Conservation (phyloP, 1,140 invertebrate genomes). For the Drosophila ercepeae region DNA sequence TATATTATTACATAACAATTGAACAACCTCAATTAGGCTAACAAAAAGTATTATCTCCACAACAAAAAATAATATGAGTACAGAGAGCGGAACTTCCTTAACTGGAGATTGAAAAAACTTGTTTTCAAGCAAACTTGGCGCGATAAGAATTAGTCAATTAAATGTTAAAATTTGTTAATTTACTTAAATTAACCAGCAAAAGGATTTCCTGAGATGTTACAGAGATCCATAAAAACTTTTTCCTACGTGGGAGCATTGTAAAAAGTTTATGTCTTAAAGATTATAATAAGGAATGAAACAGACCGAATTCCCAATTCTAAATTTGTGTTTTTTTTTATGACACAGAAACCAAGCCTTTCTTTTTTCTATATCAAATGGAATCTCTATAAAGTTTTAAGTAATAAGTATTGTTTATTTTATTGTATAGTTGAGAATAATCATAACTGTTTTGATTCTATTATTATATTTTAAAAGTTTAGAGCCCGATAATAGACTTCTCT, state of each 20-base stretch:
- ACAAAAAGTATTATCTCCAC: background rate
- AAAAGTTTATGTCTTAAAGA: too few species aligned
- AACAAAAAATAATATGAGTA: background rate
- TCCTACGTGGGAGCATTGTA: too few species aligned
- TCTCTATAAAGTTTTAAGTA: background rate
- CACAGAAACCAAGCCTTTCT: too few species aligned
- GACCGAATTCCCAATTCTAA: too few species aligned
- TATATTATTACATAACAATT: slow-evolving; percentile 3
- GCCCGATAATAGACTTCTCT: slow-evolving; percentile 86
- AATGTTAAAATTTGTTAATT: slow-evolving; percentile 1
- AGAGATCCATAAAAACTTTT: background rate
- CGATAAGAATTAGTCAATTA: slow-evolving; percentile 2
- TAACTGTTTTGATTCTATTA: background rate
- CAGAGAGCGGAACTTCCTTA: slow-evolving; percentile 5
- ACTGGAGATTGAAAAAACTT: background rate
- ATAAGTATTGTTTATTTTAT: background rate
- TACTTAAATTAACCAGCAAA: background rate
- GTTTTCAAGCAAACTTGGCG: slow-evolving; percentile 17
- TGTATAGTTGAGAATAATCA: background rate
- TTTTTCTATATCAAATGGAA: too few species aligned
- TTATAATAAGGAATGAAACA: too few species aligned
- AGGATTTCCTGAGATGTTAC: background rate
- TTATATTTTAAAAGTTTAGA: slow-evolving; percentile 5
- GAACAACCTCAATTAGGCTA: slow-evolving; percentile 5
- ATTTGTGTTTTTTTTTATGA: too few species aligned